Base-by-base conservation (phyloP, 2,888 invertebrate species). In the Drosophila siamana region DNA sequence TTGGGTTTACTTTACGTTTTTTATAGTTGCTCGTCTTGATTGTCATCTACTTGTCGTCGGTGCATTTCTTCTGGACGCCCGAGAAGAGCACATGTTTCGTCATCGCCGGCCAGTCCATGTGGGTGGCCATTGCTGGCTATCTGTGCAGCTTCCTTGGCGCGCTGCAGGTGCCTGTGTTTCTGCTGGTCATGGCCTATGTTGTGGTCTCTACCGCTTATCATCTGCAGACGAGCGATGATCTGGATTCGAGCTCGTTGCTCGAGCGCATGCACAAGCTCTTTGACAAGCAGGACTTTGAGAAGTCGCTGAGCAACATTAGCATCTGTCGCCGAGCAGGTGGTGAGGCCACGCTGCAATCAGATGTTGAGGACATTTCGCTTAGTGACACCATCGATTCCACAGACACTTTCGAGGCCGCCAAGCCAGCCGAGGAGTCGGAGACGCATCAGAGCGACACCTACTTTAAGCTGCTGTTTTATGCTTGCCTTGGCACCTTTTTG, bases 401-500 rank as follows among this genome's bases (percentile, higher is more conserved):
- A 4, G 90, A 90, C 19, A 89, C 89, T 4, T 65, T 89, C 2
- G 87, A 88, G 64, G 74, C 48, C 4, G 74, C 48, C 3, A 56
- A 80, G 47, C 72, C 63, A 1, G 48, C 56, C 1, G 52, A 50
- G 0, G 91, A 92, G 26, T 93, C 33, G 0, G 64, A 93, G 57
- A 90, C 90, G 36, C 92, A 92, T 63, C 94, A 94, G 65, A 95
- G 95, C 72, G 94, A 94, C 13, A 93, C 94, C 40, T 97, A 96
- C 87, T 95, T 97, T 85, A 96, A 96, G 86, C 94, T 95, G 4
- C 92, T 98, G 9, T 93, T 97, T 77, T 97, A 97, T 93, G 96
- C 96, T 2, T 97, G 98, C 82, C 92, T 95, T 6, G 94, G 96
- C 55, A 97, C 98, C 93, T 93, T 97, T 28, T 93, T 98, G 13